Evolutionary conservation across 2,888 invertebrate species (phyloP).

Genomic region (Aspidapion aeneum): DNA sequence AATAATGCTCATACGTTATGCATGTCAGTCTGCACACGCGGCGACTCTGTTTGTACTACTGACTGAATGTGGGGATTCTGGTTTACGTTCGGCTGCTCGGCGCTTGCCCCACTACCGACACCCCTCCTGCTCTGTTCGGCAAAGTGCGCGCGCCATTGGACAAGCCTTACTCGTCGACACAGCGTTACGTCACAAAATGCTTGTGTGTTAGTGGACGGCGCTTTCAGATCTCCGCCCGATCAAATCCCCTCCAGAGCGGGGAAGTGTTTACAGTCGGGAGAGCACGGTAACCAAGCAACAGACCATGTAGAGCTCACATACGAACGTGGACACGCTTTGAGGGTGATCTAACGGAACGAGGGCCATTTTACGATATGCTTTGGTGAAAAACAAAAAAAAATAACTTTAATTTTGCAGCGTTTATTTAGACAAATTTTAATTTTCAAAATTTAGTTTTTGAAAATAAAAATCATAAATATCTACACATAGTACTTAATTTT

Average conservation of each 20-base stretch:
- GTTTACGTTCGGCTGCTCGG: constrained; percentile 27
- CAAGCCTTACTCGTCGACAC: constrained; percentile 40
- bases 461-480: no score
- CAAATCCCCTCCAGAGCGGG: constrained; percentile 41
- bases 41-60: constrained; percentile 58
- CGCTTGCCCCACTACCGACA: constrained; percentile 31
- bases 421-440: no score
- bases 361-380: neutral
- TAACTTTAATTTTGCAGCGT: no score
- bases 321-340: constrained; percentile 29
- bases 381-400: no score
- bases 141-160: constrained; percentile 48
- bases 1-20: constrained; percentile 57
- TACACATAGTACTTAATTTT: no score
- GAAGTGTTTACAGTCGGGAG: constrained; percentile 49
- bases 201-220: constrained; percentile 42
- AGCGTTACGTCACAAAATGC: constrained; percentile 41
- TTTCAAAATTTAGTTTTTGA: no score
- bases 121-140: constrained; percentile 14
- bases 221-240: constrained; percentile 26
- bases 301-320: constrained; percentile 44
- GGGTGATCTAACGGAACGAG: constrained; percentile 12
- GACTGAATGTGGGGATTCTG: constrained; percentile 48
- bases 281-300: constrained; percentile 51
- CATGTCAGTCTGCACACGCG: constrained; percentile 51